A percentile compares a stretch with the other conserved stretches of the same genome.
Conservation (phyloP, 2,797 vertebrate species). For the Eutrigla gurnardus region DNA sequence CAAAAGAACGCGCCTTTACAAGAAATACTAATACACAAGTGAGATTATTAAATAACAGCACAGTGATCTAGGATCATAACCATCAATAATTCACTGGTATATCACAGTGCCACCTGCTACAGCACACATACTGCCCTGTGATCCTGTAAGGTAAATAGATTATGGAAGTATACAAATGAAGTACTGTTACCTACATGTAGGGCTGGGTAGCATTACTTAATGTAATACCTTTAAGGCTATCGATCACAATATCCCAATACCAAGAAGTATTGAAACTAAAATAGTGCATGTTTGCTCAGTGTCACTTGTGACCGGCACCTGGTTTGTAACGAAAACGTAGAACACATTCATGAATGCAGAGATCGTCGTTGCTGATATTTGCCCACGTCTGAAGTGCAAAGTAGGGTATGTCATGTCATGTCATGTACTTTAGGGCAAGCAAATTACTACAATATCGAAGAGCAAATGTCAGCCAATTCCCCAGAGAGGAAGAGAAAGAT, state of each 20-base stretch:
- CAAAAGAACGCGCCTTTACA: slow-evolving; percentile 26
- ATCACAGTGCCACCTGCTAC: slow-evolving; percentile 40
- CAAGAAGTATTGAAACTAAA: not conserved
- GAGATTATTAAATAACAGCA: slow-evolving; percentile 36
- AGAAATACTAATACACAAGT: slow-evolving; percentile 16
- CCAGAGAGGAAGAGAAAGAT: slow-evolving; percentile 49
- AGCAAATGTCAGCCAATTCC: slow-evolving; percentile 76
- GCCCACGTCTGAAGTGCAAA: slow-evolving; percentile 54
- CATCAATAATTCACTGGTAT: slow-evolving; percentile 57
- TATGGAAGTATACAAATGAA: slow-evolving; percentile 5
- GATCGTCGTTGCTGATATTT: slow-evolving; percentile 60
- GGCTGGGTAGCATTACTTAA: too few species aligned
- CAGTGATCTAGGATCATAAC: slow-evolving; percentile 15
- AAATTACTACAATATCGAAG: slow-evolving; percentile 76
- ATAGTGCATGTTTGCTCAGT: not conserved
- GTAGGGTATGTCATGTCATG: slow-evolving; percentile 57
- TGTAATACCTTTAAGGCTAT: too few species aligned
- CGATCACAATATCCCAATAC: too few species aligned
- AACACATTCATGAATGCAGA: slow-evolving; percentile 34
- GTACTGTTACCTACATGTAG: too few species aligned
- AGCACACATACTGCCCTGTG: slow-evolving; percentile 20
- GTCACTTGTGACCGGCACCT: not conserved
- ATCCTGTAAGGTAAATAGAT: not conserved
- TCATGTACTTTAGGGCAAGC: slow-evolving; percentile 60
- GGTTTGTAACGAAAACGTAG: not conserved